Conservation (phyloP, 2,797 vertebrate species). For the Sitta carolinensis region DNA sequence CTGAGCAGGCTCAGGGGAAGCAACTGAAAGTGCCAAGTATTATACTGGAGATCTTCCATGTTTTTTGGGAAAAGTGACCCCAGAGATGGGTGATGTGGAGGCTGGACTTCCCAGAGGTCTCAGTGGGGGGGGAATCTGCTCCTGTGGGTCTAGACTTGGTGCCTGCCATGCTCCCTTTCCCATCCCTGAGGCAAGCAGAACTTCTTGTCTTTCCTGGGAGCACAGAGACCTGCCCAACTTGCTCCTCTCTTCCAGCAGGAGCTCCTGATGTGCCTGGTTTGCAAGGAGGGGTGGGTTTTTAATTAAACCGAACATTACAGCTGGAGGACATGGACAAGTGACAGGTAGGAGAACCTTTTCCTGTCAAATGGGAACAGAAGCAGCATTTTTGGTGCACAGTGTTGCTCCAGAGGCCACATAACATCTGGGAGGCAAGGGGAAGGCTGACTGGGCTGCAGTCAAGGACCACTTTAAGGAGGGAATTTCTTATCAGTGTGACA, state of each 20-base stretch:
- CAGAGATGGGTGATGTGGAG: neutral
- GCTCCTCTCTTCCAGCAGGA: neutral
- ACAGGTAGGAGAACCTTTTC: neutral
- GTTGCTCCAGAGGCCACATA: neutral
- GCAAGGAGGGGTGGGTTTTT: neutral
- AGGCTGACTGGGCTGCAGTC: neutral
- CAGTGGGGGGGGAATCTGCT: rapidly evolving
- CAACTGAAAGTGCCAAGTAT: neutral
- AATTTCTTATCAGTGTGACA: neutral
- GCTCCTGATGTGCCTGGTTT: neutral
- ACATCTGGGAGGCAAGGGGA: neutral
- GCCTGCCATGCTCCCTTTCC: neutral
- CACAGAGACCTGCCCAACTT: neutral
- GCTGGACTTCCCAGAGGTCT: neutral
- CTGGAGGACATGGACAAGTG: neutral
- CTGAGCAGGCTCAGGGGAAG: neutral
- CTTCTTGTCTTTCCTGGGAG: neutral
- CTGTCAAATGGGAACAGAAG: neutral
- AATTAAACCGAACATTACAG: neutral
- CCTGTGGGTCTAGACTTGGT: rapidly evolving
- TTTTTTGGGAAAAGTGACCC: neutral
- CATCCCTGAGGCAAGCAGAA: neutral
- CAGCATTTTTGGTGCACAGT: neutral
- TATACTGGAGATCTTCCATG: neutral
- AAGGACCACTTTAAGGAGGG: neutral